Percentiles rank a stretch among this genome's conserved stretches.
phyloP scores from a whole-genome alignment of 2,113 vertebrate genomes.

The Equus quagga region DNA sequence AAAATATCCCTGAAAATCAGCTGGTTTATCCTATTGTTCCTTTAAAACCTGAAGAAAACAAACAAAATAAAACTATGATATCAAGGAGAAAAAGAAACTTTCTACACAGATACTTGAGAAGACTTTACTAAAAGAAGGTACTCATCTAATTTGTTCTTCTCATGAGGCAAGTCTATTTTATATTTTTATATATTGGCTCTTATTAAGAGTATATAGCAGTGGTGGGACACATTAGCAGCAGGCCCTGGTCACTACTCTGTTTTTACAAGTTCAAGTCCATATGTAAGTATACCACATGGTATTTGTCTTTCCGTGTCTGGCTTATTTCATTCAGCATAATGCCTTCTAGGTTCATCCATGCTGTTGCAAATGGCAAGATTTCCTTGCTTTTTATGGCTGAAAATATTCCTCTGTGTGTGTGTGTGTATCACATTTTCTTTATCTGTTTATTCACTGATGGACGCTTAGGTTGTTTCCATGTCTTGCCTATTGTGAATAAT shows the following conservation, averaged over 20 bases:
- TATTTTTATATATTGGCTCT: background rate
- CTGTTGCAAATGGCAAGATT: background rate
- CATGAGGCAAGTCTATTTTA: background rate
- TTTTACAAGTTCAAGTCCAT: background rate
- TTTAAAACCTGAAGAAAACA: background rate
- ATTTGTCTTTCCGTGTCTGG: background rate
- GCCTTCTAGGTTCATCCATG: background rate
- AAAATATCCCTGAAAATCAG: background rate
- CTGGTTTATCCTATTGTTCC: background rate
- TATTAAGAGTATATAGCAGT: background rate
- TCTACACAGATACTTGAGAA: background rate
- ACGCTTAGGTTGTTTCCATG: background rate
- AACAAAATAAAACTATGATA: background rate
- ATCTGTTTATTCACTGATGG: background rate
- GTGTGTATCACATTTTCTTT: background rate
- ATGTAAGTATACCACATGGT: background rate
- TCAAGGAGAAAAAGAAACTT: background rate
- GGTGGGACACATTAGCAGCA: background rate
- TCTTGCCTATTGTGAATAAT: background rate
- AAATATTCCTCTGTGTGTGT: background rate
- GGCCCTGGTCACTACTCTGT: background rate
- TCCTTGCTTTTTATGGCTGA: background rate
- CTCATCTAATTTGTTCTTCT: background rate
- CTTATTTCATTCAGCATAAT: background rate
- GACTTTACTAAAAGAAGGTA: background rate